Evolutionary conservation across 2,888 invertebrate species (phyloP).

Genomic region (Petrolisthes cinctipes): DNA sequence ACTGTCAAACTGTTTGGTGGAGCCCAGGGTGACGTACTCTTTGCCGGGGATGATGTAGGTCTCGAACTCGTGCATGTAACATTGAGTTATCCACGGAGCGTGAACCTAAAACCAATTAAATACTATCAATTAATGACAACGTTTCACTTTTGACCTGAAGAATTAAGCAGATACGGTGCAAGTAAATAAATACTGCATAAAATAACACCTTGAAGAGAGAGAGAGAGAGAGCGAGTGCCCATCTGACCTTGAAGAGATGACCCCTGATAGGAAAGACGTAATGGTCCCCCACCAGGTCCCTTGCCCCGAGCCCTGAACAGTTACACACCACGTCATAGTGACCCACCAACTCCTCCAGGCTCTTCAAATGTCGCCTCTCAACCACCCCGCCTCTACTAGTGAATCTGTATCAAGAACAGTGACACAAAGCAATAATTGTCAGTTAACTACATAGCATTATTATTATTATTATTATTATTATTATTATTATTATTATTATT

Average conservation of each 20-base stretch:
- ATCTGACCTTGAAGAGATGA: slow-evolving; percentile 76
- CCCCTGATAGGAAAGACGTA: slow-evolving; percentile 79
- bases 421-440: too few relatives aligned
- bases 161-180: not conserved
- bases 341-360: slow-evolving; percentile 72
- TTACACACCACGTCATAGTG: slow-evolving; percentile 81
- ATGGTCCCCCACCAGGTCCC: slow-evolving; percentile 76
- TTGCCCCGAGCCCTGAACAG: slow-evolving; percentile 82
- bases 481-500: too few relatives aligned
- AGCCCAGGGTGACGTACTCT: slow-evolving; percentile 84
- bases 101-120: slow-evolving; percentile 67
- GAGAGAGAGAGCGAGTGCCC: not conserved
- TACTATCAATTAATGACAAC: not conserved
- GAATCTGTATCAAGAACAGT: slow-evolving; percentile 70
- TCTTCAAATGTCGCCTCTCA: slow-evolving; percentile 72
- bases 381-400: slow-evolving; percentile 75
- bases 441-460: too few relatives aligned
- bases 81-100: slow-evolving; percentile 69
- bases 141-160: not conserved
- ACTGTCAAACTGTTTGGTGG: slow-evolving; percentile 85
- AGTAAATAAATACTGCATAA: not conserved
- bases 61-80: slow-evolving; percentile 87
- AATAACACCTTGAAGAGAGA: too few relatives aligned
- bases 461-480: too few relatives aligned
- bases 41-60: slow-evolving; percentile 85